Percentiles rank a stretch among this genome's conserved stretches.
These are phyloP conservation scores for Hassar affinis DNA, from an alignment of 2,113 vertebrate genomes.

Conservation along the genomic window DNA sequence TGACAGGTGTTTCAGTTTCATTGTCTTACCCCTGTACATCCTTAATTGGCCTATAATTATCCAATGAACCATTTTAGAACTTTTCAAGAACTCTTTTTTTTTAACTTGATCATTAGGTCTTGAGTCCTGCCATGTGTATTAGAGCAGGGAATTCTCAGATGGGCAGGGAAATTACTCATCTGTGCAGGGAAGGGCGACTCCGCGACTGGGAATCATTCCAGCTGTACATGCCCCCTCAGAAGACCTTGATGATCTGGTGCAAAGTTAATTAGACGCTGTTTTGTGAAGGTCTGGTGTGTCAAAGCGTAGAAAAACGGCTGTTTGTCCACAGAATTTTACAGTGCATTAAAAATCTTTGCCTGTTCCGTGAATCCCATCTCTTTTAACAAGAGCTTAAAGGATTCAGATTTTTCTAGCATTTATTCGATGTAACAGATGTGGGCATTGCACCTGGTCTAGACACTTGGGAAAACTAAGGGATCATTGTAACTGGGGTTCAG, in stretches of 20 bases:
- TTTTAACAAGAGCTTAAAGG: too few species aligned
- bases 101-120: not conserved
- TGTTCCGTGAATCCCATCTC: not conserved
- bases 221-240: constrained; percentile 7
- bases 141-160: constrained; percentile 5
- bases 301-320: too few species aligned
- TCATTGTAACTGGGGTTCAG: not conserved
- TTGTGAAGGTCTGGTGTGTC: not conserved
- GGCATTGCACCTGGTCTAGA: too few species aligned
- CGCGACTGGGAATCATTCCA: constrained; percentile 10
- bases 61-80: not conserved
- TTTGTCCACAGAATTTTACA: not conserved
- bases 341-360: not conserved
- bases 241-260: constrained; percentile 22
- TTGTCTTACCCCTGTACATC: too few species aligned
- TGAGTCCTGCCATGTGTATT: not conserved
- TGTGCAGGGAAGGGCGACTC: constrained; percentile 14
- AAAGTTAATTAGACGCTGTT: constrained; percentile 2
- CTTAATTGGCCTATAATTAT: not conserved
- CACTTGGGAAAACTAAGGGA: not conserved
- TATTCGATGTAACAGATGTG: not conserved
- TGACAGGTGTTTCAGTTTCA: too few species aligned
- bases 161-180: constrained; percentile 2
- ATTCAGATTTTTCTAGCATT: not conserved
- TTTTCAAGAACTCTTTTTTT: not conserved